Conservation (phyloP, 2,113 vertebrate species). For the Etheostoma spectabile region DNA sequence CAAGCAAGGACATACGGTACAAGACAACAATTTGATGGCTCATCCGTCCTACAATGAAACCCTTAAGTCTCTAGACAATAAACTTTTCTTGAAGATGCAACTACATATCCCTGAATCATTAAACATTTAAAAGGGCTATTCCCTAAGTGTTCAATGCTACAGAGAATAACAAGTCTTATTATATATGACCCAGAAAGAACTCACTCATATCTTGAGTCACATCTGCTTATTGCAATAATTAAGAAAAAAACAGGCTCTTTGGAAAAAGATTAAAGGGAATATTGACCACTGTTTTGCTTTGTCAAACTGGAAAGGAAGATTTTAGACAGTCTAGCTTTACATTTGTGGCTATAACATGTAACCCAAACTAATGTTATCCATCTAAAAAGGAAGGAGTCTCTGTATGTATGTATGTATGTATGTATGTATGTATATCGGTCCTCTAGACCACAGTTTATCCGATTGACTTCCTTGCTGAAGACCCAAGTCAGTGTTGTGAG, state of each 20-base stretch:
- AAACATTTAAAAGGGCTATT: slow-evolving; percentile 66
- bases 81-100: slow-evolving; percentile 43
- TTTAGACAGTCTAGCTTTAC: neutral
- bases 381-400: no score
- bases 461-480: no score
- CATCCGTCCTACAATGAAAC: neutral
- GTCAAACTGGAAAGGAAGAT: slow-evolving; percentile 16
- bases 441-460: no score
- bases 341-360: neutral
- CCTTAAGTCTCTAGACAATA: neutral
- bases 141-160: slow-evolving; percentile 39
- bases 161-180: slow-evolving; percentile 58
- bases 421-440: no score
- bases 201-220: slow-evolving; percentile 41
- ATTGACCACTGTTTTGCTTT: slow-evolving; percentile 39
- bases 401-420: no score
- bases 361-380: slow-evolving; percentile 10
- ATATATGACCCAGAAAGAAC: slow-evolving; percentile 69
- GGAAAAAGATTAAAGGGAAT: slow-evolving; percentile 56
- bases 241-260: slow-evolving; percentile 35
- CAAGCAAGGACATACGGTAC: neutral
- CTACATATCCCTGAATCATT: slow-evolving; percentile 49
- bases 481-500: no score
- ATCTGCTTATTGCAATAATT: slow-evolving; percentile 43
- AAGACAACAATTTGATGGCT: slow-evolving; percentile 19